These are phyloP conservation scores for Hassar affinis DNA, from an alignment of 2,113 vertebrate genomes.

Conservation along the genomic window DNA sequence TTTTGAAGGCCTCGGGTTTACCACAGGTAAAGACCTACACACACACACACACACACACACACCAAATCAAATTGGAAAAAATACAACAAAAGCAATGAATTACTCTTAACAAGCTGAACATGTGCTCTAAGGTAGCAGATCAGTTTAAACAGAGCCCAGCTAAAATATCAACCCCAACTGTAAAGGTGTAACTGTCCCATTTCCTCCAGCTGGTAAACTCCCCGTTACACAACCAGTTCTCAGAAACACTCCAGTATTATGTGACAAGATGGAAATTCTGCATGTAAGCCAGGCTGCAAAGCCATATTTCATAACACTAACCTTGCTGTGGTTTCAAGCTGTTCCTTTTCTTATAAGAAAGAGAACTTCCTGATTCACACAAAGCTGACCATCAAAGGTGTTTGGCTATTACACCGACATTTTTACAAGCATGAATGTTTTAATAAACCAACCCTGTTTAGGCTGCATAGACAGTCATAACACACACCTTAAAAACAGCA, in stretches of 20 bases:
- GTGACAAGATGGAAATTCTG: background rate
- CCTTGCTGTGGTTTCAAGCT: background rate
- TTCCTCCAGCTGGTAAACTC: background rate
- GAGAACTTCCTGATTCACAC: background rate
- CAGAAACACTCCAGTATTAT: background rate
- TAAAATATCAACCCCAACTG: background rate
- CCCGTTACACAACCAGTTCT: background rate
- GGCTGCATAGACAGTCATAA: background rate
- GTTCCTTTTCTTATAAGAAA: too few species aligned
- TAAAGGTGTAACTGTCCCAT: background rate
- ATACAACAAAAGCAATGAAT: conserved; percentile 2
- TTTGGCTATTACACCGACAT: background rate
- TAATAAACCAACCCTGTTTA: background rate
- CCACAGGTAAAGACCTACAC: conserved; percentile 90
- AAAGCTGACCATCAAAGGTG: background rate
- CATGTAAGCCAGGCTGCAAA: background rate
- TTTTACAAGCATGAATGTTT: background rate
- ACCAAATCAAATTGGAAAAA: background rate
- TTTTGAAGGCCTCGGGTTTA: conserved; percentile 83
- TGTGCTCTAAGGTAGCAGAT: background rate
- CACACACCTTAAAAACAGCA: background rate
- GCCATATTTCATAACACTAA: background rate
- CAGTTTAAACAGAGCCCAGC: background rate
- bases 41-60: background rate
- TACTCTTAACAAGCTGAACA: background rate